These are phyloP conservation scores for Synanthedon myopaeformis DNA, from an alignment of 2,888 invertebrate species.

Conservation along the genomic window DNA sequence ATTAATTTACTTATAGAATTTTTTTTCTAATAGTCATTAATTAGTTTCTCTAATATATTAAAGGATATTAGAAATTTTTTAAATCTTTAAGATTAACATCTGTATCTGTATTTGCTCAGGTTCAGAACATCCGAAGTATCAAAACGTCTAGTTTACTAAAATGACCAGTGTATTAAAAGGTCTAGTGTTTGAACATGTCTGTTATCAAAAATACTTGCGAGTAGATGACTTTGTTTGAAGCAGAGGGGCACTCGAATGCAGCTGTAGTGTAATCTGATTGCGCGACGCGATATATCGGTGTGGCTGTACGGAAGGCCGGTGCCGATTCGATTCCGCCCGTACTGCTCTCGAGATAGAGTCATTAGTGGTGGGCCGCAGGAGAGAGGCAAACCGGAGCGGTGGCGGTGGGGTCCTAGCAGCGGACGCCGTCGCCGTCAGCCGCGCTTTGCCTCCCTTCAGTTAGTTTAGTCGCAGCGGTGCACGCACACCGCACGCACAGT, in stretches of 20 bases:
- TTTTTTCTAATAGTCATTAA: no score
- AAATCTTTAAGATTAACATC: no score
- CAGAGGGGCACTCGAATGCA: background rate
- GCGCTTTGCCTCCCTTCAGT: slow-evolving; percentile 42
- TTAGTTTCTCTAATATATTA: no score
- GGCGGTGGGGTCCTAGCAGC: slow-evolving; percentile 18
- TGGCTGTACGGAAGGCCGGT: slow-evolving; percentile 52
- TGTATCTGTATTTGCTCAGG: no score
- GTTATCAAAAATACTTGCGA: background rate
- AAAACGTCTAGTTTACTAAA: no score
- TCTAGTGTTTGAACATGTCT: no score
- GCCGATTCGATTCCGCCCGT: slow-evolving; percentile 61
- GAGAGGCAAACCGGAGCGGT: slow-evolving; percentile 38
- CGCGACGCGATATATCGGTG: slow-evolving; percentile 7
- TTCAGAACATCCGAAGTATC: no score
- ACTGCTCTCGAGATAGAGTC: slow-evolving; percentile 57
- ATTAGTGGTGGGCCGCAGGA: slow-evolving; percentile 49
- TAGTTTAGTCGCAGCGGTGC: slow-evolving; percentile 67
- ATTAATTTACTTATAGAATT: background rate
- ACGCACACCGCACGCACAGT: slow-evolving; percentile 69
- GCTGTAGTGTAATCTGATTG: background rate
- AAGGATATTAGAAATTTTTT: no score
- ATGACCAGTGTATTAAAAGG: no score
- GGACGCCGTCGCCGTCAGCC: slow-evolving; percentile 33
- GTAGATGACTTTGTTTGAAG: background rate